Evolutionary conservation across 2,113 vertebrate species (phyloP).

Genomic region (Centrocercus urophasianus): DNA sequence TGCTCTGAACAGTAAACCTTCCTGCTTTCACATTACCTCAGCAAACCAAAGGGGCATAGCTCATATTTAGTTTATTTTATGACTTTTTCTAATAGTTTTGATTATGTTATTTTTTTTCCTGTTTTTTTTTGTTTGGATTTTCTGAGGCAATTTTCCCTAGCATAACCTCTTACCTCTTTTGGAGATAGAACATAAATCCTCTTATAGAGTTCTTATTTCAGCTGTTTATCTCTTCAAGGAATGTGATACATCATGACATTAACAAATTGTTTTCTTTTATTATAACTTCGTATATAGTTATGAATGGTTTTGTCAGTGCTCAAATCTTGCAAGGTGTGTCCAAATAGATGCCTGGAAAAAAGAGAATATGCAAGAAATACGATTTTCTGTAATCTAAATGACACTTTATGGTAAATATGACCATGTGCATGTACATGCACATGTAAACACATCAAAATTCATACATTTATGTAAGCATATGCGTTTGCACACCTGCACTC

Average conservation of each 20-base stretch:
- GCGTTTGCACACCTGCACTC: neutral
- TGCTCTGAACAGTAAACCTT: neutral
- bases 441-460: neutral
- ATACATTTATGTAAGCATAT: neutral
- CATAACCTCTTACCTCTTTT: neutral
- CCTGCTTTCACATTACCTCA: neutral
- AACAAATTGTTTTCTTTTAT: neutral
- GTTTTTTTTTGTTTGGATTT: neutral
- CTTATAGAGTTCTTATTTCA: neutral
- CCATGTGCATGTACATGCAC: neutral
- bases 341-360: neutral
- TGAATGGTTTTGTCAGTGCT: neutral
- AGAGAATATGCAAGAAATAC: neutral
- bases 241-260: neutral
- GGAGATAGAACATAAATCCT: neutral
- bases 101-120: neutral
- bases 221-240: neutral
- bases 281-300: neutral
- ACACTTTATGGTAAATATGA: neutral
- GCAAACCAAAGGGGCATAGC: neutral
- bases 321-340: neutral
- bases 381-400: neutral
- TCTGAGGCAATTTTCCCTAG: neutral
- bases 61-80: neutral
- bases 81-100: neutral